phyloP scores from a whole-genome alignment of 1,140 invertebrate species.

The Agrilus planipennis region DNA sequence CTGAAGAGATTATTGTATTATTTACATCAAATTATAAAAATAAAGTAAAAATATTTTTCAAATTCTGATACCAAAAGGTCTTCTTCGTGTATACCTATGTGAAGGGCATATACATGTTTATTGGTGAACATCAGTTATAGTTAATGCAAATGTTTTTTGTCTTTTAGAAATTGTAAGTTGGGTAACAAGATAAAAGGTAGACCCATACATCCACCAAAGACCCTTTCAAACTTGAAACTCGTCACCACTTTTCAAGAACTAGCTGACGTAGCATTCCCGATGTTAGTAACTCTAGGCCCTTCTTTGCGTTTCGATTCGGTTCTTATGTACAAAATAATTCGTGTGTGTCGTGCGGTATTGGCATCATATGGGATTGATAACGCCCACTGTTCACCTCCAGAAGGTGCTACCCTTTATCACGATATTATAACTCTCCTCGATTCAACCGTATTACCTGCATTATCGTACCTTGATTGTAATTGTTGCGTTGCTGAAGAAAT shows the following conservation, averaged over 20 bases:
- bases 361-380: constrained; percentile 26
- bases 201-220: constrained; percentile 43
- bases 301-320: constrained; percentile 79
- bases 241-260: constrained; percentile 59
- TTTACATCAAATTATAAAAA: too few species aligned
- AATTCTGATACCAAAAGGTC: too few species aligned
- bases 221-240: constrained; percentile 45
- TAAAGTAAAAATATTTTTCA: constrained; percentile 3
- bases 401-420: constrained; percentile 47
- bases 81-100: too few species aligned
- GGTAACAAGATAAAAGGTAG: constrained; percentile 54
- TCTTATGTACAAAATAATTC: constrained; percentile 75
- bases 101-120: too few species aligned
- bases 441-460: constrained; percentile 73
- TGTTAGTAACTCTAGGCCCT: constrained; percentile 77
- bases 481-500: constrained; percentile 93
- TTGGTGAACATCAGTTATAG: too few species aligned
- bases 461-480: constrained; percentile 87
- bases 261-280: constrained; percentile 68
- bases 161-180: constrained; percentile 58
- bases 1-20: too few species aligned
- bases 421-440: constrained; percentile 81
- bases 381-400: constrained; percentile 23
- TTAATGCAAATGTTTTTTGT: too few species aligned
- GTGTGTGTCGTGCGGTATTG: constrained; percentile 42